Evolutionary conservation across 2,113 vertebrate species (phyloP).

Genomic region (Xiphias gladius): DNA sequence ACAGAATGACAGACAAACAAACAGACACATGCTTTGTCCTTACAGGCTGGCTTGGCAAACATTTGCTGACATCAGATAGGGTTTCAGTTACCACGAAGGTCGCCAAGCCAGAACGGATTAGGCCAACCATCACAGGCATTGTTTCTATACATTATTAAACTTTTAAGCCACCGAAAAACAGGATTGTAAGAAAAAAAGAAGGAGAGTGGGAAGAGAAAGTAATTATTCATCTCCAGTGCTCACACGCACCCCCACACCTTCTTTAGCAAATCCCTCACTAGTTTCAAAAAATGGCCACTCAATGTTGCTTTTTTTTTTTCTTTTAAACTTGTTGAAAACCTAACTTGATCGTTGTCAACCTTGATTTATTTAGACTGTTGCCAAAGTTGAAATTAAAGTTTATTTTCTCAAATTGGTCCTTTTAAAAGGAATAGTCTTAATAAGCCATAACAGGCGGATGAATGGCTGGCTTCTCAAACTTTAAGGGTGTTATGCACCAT

Average conservation of each 20-base stretch:
- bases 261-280: conserved; percentile 39
- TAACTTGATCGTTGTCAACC: conserved; percentile 44
- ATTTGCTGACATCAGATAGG: conserved; percentile 62
- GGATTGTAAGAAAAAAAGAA: conserved; percentile 76
- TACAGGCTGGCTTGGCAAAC: conserved; percentile 48
- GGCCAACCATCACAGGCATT: conserved; percentile 74
- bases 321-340: conserved; percentile 32
- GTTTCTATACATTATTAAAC: conserved; percentile 84
- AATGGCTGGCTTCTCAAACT: conserved; percentile 79
- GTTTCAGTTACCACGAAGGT: conserved; percentile 73
- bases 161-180: conserved; percentile 85
- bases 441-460: conserved; percentile 83
- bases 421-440: conserved; percentile 82
- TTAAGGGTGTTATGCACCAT: conserved; percentile 83
- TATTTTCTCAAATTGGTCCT: conserved; percentile 82
- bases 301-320: conserved; percentile 12
- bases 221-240: conserved; percentile 77
- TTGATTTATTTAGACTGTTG: conserved; percentile 69
- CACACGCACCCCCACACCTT: conserved; percentile 52
- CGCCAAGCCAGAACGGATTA: conserved; percentile 74
- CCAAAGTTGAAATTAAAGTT: conserved; percentile 82
- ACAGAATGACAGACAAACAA: conserved; percentile 7
- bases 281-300: conserved; percentile 61
- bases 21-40: conserved; percentile 21
- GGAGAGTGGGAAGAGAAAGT: conserved; percentile 68